phyloP scores from a whole-genome alignment of 1,140 invertebrate species.

The Leptopilina clavipes region DNA sequence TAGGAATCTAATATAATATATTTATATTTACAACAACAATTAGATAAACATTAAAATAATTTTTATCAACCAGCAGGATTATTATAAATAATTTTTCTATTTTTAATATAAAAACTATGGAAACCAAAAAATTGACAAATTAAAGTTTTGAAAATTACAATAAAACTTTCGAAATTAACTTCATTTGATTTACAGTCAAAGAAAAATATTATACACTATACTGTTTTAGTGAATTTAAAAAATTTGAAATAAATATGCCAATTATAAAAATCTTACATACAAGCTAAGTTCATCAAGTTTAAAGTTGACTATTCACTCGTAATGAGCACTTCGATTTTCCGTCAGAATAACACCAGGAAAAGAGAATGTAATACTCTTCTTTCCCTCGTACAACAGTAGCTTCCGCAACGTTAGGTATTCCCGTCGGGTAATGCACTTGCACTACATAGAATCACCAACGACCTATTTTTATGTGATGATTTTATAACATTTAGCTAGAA shows the following conservation, averaged over 20 bases:
- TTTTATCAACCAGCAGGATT: no score
- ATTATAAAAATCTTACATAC: neutral
- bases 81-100: no score
- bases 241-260: neutral
- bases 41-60: no score
- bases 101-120: no score
- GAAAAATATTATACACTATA: no score
- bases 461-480: constrained; percentile 49
- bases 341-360: constrained; percentile 51
- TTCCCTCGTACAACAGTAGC: constrained; percentile 46
- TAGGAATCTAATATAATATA: no score
- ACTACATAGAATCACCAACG: constrained; percentile 43
- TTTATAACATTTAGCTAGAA: constrained; percentile 39
- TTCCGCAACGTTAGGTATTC: constrained; percentile 55
- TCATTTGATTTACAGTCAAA: no score
- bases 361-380: constrained; percentile 52
- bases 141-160: no score
- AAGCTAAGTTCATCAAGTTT: constrained; percentile 39
- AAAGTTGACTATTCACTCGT: constrained; percentile 57
- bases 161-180: no score
- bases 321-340: constrained; percentile 64
- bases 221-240: no score
- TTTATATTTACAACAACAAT: no score
- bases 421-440: constrained; percentile 48
- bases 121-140: no score